Base-by-base conservation (phyloP, 2,888 invertebrate genomes). In the Rotaria magnacalcarata region DNA sequence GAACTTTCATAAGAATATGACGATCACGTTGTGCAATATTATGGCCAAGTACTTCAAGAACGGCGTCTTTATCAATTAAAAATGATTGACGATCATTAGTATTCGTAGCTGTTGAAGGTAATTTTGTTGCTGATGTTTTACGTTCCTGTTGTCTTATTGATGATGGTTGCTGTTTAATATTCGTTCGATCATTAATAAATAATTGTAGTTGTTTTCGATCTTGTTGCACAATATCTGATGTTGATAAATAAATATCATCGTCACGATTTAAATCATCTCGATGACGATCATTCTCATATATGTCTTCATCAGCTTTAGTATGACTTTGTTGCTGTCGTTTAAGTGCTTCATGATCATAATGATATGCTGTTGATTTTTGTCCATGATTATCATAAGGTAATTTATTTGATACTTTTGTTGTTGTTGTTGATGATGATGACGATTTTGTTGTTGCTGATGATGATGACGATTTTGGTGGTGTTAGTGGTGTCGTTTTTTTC, bases 31-130 rank as follows among this genome's bases (percentile, higher is more conserved):
- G 80, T 0, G 47, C 43, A 7, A 80, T 80, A n/a, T 47, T 80
- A 47, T 80, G 80, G n/a, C 80, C 80, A 47, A 80, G 47, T 1
- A 80, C 80, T 80, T 80, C 80, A 11, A 80, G 47, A 19, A 80
- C 80, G n/a, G 80, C 80, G n/a, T 80, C 80, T 80, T 80, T 80
- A 47, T 80, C 80, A 80, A 80, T 80, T 47, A 80, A 14, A 11
- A 47, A 47, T n/a, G 80, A 80, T 80, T 80, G 47, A 80, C 80
- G 80, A 67, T 67, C 67, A n/a, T 47, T 80, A 19, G 24, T 24
- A 80, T 80, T 43, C 3, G 47, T 47, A 47, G 24, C 8, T 80
- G 80, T n/a, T 47, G 80, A 80, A 47, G 43, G 0, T 3, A 14
- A 16, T 47, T 80, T 80, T 80, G 80, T 2, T 80, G 43, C 24